Percentiles rank a stretch among this genome's conserved stretches.
These are phyloP conservation scores for Axea sp. DNA, from an alignment of 2,888 invertebrate genomes.

Conservation along the genomic window DNA sequence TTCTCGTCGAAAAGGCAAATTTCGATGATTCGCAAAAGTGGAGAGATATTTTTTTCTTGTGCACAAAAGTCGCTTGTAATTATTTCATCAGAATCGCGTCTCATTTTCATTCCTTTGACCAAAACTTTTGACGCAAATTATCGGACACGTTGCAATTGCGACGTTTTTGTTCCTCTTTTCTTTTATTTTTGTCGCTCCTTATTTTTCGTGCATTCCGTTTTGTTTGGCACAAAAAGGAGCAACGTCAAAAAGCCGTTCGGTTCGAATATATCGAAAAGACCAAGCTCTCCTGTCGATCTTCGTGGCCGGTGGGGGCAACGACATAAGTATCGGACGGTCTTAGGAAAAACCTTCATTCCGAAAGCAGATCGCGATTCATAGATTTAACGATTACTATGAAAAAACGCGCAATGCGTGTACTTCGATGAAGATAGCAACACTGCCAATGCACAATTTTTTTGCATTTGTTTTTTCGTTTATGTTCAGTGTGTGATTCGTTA, in stretches of 20 bases:
- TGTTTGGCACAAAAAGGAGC: constrained; percentile 9
- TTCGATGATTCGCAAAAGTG: no score
- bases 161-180: not conserved
- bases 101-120: no score
- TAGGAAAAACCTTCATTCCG: constrained; percentile 78
- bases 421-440: constrained; percentile 50
- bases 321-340: constrained; percentile 77
- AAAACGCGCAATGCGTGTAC: constrained; percentile 59
- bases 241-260: constrained; percentile 28
- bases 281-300: constrained; percentile 30
- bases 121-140: no score
- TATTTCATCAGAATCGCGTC: no score
- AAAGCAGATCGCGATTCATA: constrained; percentile 72
- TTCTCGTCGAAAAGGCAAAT: no score
- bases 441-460: constrained; percentile 12
- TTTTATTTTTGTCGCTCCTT: not conserved
- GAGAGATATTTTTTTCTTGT: no score
- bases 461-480: constrained; percentile 15
- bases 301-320: constrained; percentile 69
- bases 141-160: not conserved
- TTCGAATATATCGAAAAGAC: constrained; percentile 33
- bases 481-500: constrained; percentile 36
- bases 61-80: no score
- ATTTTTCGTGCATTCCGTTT: constrained; percentile 18
- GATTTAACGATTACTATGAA: constrained; percentile 59